These are phyloP conservation scores for Ia io DNA, from an alignment of 2,113 vertebrate genomes.

Conservation along the genomic window DNA sequence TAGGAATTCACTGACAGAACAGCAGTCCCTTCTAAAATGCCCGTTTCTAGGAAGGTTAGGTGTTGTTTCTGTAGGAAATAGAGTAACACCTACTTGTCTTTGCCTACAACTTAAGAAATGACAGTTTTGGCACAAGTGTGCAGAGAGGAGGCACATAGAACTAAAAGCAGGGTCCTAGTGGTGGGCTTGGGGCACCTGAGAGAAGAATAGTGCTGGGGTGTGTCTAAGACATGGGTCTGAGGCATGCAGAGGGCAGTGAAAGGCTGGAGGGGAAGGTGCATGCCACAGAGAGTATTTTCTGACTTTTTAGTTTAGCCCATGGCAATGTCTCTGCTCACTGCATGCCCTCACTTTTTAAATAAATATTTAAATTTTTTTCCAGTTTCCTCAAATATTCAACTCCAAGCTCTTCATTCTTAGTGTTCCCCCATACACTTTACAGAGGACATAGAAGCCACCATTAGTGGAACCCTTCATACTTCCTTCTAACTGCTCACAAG, in stretches of 20 bases:
- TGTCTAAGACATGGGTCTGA: background rate
- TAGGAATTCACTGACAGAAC: background rate
- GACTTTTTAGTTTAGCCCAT: background rate
- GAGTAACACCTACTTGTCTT: background rate
- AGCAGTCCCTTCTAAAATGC: background rate
- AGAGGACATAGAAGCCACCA: background rate
- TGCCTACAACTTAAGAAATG: background rate
- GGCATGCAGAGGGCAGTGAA: background rate
- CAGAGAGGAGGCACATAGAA: background rate
- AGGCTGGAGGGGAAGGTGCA: background rate
- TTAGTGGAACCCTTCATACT: background rate
- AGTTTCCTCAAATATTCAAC: background rate
- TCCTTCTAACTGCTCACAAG: background rate
- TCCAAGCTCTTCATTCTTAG: background rate
- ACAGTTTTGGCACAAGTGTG: background rate
- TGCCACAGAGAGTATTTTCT: background rate
- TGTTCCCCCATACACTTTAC: background rate
- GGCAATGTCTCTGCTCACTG: background rate
- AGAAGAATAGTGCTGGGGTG: background rate
- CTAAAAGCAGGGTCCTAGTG: background rate
- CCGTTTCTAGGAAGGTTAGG: background rate
- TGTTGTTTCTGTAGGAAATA: background rate
- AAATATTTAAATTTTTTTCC: background rate
- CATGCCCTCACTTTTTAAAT: background rate
- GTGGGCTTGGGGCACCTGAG: no score